Conservation (phyloP, 2,113 vertebrate species). For the Prionailurus bengalensis region DNA sequence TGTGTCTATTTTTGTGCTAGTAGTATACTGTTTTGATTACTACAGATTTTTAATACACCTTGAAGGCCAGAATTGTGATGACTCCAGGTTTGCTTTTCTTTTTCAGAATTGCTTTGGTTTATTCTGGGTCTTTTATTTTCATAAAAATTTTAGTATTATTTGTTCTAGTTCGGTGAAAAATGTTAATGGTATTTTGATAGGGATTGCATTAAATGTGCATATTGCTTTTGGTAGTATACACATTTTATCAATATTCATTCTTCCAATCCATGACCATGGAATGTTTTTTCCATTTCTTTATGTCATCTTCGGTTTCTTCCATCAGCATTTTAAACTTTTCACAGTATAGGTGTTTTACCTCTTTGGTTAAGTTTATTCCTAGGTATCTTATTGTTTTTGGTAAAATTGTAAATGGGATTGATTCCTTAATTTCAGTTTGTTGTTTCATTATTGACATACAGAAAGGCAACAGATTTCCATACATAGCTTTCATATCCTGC, state of each 20-base stretch:
- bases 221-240: neutral
- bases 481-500: no score
- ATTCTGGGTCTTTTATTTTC: neutral
- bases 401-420: neutral
- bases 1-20: neutral
- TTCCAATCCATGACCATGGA: neutral
- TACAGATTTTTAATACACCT: neutral
- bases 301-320: neutral
- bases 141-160: neutral
- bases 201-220: neutral
- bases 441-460: no score
- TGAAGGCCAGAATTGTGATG: neutral
- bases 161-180: neutral
- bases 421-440: no score
- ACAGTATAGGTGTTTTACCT: neutral
- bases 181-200: neutral
- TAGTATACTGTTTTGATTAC: neutral
- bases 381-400: no score
- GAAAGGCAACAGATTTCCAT: no score
- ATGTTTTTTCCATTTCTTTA: neutral
- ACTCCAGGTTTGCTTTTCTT: neutral
- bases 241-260: neutral
- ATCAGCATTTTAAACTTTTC: neutral
- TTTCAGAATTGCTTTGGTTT: neutral
- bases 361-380: neutral